Evolutionary conservation across 2,797 vertebrate genomes (phyloP).

Genomic region (Takifugu ocellatus): DNA sequence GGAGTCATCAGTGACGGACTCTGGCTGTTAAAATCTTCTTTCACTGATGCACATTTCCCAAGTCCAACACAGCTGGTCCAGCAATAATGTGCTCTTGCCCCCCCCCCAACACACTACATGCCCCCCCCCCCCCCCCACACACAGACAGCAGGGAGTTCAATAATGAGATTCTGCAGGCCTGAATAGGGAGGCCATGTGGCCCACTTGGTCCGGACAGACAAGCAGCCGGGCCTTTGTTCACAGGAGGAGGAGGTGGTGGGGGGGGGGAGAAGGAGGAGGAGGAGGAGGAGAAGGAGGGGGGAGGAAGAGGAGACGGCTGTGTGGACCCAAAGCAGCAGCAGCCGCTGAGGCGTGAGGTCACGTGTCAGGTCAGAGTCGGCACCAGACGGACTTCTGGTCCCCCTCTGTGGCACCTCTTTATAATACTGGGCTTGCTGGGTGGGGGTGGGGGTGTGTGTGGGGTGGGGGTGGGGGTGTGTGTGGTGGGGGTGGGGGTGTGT

Average conservation of each 20-base stretch:
- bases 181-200: slow-evolving; percentile 63
- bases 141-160: slow-evolving; percentile 66
- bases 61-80: slow-evolving; percentile 49
- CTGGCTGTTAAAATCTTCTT: neutral
- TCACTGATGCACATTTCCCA: neutral
- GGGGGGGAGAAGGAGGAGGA: slow-evolving; percentile 36
- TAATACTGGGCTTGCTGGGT: too few species aligned
- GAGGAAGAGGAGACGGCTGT: slow-evolving; percentile 25
- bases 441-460: too few species aligned
- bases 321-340: slow-evolving; percentile 38
- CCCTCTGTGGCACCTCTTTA: neutral
- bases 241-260: slow-evolving; percentile 33
- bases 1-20: neutral
- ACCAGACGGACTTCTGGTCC: slow-evolving; percentile 42
- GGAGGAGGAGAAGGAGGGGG: slow-evolving; percentile 27
- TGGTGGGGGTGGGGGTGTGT: too few species aligned
- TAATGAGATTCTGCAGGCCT: slow-evolving; percentile 68
- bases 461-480: too few species aligned
- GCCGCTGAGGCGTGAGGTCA: slow-evolving; percentile 51
- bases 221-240: slow-evolving; percentile 74
- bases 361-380: slow-evolving; percentile 46
- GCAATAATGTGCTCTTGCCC: too few species aligned
- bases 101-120: too few species aligned
- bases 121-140: slow-evolving; percentile 47
- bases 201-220: slow-evolving; percentile 62